phyloP scores from a whole-genome alignment of 2,888 invertebrate genomes.

The Glyphotaelius pellucidus region DNA sequence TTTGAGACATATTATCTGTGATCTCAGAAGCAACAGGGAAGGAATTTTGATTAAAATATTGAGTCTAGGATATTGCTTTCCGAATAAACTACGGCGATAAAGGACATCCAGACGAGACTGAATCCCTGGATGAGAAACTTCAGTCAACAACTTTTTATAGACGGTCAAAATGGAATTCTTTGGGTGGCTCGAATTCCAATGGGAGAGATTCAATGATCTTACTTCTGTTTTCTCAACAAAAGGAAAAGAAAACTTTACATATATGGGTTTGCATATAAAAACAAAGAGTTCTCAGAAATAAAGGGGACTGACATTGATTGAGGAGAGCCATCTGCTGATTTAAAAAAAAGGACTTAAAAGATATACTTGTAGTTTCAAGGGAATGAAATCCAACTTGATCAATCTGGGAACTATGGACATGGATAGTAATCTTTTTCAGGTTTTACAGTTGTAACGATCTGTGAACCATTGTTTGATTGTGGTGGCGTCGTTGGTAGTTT shows the following conservation, averaged over 20 bases:
- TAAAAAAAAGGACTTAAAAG: neutral
- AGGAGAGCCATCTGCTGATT: neutral
- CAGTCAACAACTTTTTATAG: conserved; percentile 14
- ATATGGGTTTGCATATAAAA: neutral
- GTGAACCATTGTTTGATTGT: neutral
- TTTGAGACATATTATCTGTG: conserved; percentile 33
- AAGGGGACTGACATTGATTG: neutral
- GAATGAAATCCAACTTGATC: neutral
- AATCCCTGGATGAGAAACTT: neutral
- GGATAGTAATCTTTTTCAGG: no score
- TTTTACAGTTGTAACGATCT: neutral
- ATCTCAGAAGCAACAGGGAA: conserved; percentile 35
- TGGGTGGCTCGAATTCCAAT: neutral
- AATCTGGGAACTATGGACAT: no score
- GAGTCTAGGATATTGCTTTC: conserved; percentile 34
- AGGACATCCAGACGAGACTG: conserved; percentile 4
- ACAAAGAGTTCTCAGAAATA: neutral
- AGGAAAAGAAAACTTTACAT: neutral
- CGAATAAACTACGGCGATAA: conserved; percentile 29
- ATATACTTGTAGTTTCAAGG: neutral
- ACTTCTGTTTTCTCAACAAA: conserved; percentile 2
- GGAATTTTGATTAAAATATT: conserved; percentile 45
- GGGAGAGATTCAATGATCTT: conserved; percentile 5
- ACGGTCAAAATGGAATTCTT: neutral
- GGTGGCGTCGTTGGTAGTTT: no score